Base-by-base conservation (phyloP, 2,797 vertebrate genomes). In the Typhlichthys subterraneus region DNA sequence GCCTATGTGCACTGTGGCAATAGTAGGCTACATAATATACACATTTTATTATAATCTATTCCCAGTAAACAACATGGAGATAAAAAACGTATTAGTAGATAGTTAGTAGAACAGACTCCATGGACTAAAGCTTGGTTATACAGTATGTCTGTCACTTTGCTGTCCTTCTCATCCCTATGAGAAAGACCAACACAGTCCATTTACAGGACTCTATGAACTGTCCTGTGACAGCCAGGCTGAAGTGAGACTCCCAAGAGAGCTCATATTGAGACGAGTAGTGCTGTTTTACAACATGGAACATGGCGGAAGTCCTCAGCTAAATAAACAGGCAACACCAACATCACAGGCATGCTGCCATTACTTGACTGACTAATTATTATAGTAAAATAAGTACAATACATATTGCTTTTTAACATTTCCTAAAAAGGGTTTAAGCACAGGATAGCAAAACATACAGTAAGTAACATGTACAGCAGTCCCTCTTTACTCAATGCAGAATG, bases 361-460 rank as follows among this genome's bases (percentile, higher is more conserved):
- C 51, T 69, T 82, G 69, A 58, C 19, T 53, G 58, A 55, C 53
- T 70, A 66, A 84, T 79, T 70, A 75, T 77, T 68, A 64, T 75
- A 70, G 70, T 76, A 3, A 76, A n/a, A 13, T 48, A 55, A 67
- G 69, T n/a, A 47, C 50, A 59, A 65, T 82, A 79, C 78, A 87
- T 79, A 71, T 58, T 73, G 17, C n/a, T 59, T 12, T 15, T 76
- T 81, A 76, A 69, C 57, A 61, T 50, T 23, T 23, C 23, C 23
- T 23, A 23, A 23, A 23, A 23, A 29, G 54, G 31, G 10, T 57
- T 4, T 23, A 33, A 5, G 63, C 61, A 63, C 19, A 63, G 45
- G 46, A 65, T 84, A 70, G 83, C 52, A 48, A 80, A 76, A 69
- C 33, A 38, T 38, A 8, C 7, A 38, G 33, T 8, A 38, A 5